Percentiles rank a stretch among this genome's conserved stretches.
Evolutionary conservation across 2,797 vertebrate genomes (phyloP).

Genomic region (Heterohyrax brucei): DNA sequence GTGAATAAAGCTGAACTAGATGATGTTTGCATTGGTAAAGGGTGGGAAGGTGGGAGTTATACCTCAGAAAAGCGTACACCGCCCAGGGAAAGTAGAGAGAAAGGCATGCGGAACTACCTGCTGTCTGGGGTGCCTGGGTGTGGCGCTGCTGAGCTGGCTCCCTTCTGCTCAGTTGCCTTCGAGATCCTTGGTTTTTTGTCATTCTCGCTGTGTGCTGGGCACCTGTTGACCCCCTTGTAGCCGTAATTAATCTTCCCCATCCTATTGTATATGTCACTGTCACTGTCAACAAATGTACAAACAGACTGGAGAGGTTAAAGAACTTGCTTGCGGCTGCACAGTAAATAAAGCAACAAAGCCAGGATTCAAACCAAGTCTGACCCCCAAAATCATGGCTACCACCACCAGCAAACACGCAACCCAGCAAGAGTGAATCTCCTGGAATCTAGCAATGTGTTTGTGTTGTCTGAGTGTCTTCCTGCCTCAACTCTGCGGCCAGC

Average conservation of each 20-base stretch:
- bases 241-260: background rate
- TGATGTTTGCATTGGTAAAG: background rate
- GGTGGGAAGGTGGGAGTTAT: background rate
- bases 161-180: rapidly evolving
- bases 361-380: background rate
- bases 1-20: background rate
- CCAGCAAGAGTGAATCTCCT: background rate
- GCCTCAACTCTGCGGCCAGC: no score
- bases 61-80: background rate
- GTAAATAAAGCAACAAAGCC: background rate
- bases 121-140: background rate
- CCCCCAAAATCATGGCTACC: background rate
- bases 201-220: background rate
- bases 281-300: background rate
- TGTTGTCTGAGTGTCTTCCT: background rate
- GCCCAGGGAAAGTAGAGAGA: background rate
- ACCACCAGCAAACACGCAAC: background rate
- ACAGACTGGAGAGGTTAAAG: background rate
- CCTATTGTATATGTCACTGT: background rate
- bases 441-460: no score
- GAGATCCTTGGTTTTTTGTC: background rate
- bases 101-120: background rate
- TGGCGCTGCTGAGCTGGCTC: no score
- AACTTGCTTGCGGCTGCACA: background rate
- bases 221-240: background rate